A percentile compares a stretch with the other conserved stretches of the same genome.
Evolutionary conservation across 2,888 invertebrate species (phyloP).

Genomic region (Mimachlamys varia): DNA sequence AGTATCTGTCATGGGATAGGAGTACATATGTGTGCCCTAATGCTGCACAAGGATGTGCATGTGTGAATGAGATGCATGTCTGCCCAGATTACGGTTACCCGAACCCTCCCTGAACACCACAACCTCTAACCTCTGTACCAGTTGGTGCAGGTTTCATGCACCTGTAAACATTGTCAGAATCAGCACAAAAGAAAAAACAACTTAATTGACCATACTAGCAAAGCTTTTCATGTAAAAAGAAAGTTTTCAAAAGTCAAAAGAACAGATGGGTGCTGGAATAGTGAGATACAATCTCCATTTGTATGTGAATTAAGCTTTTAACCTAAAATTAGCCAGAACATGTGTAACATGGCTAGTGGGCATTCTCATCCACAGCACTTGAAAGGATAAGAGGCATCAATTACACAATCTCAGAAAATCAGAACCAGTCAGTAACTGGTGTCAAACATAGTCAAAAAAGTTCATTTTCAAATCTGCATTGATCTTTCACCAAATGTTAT

Average conservation of each 20-base stretch:
- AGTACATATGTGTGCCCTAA: neutral
- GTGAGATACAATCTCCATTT: neutral
- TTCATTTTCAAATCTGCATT: neutral
- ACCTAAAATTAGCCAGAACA: neutral
- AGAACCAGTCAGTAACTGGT: neutral
- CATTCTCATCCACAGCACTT: neutral
- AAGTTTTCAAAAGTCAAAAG: slow-evolving; percentile 4
- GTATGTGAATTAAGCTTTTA: neutral
- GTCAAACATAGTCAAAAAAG: neutral
- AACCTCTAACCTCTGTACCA: neutral
- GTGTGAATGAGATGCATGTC: slow-evolving; percentile 20
- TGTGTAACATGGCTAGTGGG: neutral
- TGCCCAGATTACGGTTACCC: neutral
- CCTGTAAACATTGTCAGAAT: neutral
- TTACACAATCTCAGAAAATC: neutral
- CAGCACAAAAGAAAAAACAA: neutral
- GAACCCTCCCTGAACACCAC: neutral
- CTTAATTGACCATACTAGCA: slow-evolving; percentile 1
- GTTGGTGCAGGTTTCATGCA: neutral
- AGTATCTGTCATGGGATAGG: neutral
- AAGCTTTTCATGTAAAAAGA: slow-evolving; percentile 5
- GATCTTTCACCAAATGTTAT: neutral
- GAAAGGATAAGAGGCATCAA: neutral
- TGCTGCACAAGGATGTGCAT: neutral
- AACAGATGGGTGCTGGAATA: neutral